Evolutionary conservation across 2,797 vertebrate species (phyloP).

Genomic region (Diglossa cyanea): DNA sequence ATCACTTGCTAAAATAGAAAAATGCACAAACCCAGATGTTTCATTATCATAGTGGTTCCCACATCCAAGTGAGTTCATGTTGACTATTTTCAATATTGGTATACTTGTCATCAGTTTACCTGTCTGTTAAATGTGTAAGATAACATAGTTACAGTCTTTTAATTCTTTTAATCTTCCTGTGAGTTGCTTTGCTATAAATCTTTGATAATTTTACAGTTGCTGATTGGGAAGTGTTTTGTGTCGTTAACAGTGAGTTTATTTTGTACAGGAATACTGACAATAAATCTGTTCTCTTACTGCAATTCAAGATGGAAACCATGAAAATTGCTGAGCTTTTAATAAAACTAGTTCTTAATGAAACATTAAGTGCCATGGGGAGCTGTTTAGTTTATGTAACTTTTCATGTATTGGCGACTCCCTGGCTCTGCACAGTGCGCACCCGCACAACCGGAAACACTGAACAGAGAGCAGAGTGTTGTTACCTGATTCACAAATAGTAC

Average conservation of each 20-base stretch:
- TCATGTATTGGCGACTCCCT: neutral
- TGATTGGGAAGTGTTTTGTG: neutral
- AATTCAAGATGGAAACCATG: neutral
- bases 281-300: neutral
- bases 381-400: neutral
- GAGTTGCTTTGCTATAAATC: neutral
- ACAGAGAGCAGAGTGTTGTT: neutral
- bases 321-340: neutral
- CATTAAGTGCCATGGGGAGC: neutral
- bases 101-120: neutral
- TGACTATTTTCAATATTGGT: neutral
- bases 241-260: neutral
- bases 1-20: neutral
- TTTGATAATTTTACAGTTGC: neutral
- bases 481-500: neutral
- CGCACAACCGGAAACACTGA: neutral
- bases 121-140: neutral
- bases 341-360: neutral
- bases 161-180: neutral
- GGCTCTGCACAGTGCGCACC: neutral
- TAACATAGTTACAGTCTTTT: neutral
- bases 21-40: neutral
- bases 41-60: neutral
- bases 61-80: neutral
- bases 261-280: neutral